Evolutionary conservation across 2,113 vertebrate species (phyloP).

Genomic region (Megatriorchis doriae): DNA sequence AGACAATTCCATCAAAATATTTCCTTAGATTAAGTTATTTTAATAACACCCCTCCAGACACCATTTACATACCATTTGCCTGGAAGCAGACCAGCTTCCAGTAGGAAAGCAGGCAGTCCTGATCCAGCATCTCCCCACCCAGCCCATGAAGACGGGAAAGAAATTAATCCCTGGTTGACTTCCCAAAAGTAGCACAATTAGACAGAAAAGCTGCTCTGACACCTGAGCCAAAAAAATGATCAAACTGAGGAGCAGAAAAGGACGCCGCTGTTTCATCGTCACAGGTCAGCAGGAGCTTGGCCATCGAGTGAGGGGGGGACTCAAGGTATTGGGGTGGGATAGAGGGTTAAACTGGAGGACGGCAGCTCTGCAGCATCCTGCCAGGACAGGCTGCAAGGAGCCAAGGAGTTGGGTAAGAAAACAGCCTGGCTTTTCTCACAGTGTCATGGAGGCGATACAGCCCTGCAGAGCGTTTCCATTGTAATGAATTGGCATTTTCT

Average conservation of each 20-base stretch:
- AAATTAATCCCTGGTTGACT: not conserved
- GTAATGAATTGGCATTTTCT: slow-evolving; percentile 12
- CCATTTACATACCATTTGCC: not conserved
- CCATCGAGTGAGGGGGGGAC: not conserved
- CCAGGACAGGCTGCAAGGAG: not conserved
- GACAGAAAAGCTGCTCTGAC: not conserved
- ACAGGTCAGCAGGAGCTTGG: not conserved
- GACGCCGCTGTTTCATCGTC: not conserved
- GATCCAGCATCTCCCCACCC: not conserved
- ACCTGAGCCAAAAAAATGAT: not conserved
- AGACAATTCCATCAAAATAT: not conserved
- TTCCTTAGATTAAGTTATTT: not conserved
- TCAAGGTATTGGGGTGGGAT: fast-evolving
- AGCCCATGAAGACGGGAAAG: not conserved
- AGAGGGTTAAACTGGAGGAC: not conserved
- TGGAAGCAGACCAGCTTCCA: not conserved
- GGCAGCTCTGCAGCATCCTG: not conserved
- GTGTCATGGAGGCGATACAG: fast-evolving
- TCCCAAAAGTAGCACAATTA: not conserved
- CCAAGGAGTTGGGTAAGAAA: slow-evolving; percentile 25
- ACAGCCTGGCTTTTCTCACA: slow-evolving; percentile 13
- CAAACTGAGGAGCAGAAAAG: not conserved
- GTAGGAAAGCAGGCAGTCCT: not conserved
- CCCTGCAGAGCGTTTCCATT: slow-evolving; percentile 21
- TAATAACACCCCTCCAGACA: not conserved